These are phyloP conservation scores for Gerris lacustris DNA, from an alignment of 2,888 invertebrate species.

Conservation along the genomic window DNA sequence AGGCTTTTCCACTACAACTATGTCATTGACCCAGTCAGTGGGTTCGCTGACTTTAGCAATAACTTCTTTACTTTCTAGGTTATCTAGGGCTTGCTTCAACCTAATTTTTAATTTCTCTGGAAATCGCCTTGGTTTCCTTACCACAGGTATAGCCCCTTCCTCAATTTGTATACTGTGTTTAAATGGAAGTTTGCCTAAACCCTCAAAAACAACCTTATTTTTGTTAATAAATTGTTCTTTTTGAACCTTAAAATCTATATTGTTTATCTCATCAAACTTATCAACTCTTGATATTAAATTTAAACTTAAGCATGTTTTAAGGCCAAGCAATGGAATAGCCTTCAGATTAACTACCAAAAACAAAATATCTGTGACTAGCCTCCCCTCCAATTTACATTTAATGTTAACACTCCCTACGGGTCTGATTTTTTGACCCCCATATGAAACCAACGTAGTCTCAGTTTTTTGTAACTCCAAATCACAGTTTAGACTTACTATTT, in stretches of 20 bases:
- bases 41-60: constrained; percentile 30
- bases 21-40: constrained; percentile 34
- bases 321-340: background rate
- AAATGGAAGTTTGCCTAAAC: background rate
- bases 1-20: constrained; percentile 33
- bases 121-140: constrained; percentile 21
- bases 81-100: constrained; percentile 27
- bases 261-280: too few species aligned
- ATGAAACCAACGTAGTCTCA: background rate
- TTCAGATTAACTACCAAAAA: background rate
- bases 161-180: constrained; percentile 27
- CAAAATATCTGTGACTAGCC: background rate
- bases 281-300: background rate
- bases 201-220: background rate
- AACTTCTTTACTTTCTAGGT: constrained; percentile 26
- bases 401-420: background rate
- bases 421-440: background rate
- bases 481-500: background rate
- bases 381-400: background rate
- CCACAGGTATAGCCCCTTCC: constrained; percentile 10
- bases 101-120: constrained; percentile 23
- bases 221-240: background rate
- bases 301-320: background rate
- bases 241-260: too few species aligned
- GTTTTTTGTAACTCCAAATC: background rate